Evolutionary conservation across 2,113 vertebrate species (phyloP), one percentile per base, ranked within the genome.

Genomic region (Suricata suricatta): DNA sequence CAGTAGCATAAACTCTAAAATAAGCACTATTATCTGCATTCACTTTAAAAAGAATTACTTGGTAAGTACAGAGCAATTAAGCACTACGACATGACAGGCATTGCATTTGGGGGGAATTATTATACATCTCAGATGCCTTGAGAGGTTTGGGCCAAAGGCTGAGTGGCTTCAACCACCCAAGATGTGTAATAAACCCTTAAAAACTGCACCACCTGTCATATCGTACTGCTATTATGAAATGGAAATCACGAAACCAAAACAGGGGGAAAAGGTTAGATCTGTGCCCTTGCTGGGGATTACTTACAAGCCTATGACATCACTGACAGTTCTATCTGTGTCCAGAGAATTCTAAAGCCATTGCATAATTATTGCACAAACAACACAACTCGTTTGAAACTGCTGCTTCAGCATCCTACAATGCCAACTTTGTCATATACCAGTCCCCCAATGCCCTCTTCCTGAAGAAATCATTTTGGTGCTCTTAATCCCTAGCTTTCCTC

Each of bases 71-170:
- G 98, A 98, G 98, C 98, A 99, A 99, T 99, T 99, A 99, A 98
- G 98, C 98, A 98, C 95, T 98, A 98, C 97, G 97, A 98, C 97
- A 98, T 98, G 99, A 98, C 98, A 99, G 94, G 96, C 94, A 97
- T 97, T 96, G 86, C 96, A 98, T 99, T 99, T 98, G 95, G 95
- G 97, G 98, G 98, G 86, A 98, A 98, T 99, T 99, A 99, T 99
- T 98, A 96, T 93, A 95, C 93, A 98, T 98, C 98, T 99, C 94
- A 96, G 97, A 98, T 98, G 98, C 97, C 98, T 98, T 97, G 97
- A 99, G 98, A 99, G 98, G 98, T 97, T 98, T n/a, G 94, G 98
- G 98, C 98, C 98, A 99, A 99, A 99, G 98, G 98, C 98, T 98
- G 98, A 98, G 97, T 98, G 98, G 97, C 98, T 99, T 99, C 98